Percentiles rank a stretch among this genome's conserved stretches.
phyloP scores from a whole-genome alignment of 2,113 vertebrate genomes.

The Myiozetetes cayanensis region DNA sequence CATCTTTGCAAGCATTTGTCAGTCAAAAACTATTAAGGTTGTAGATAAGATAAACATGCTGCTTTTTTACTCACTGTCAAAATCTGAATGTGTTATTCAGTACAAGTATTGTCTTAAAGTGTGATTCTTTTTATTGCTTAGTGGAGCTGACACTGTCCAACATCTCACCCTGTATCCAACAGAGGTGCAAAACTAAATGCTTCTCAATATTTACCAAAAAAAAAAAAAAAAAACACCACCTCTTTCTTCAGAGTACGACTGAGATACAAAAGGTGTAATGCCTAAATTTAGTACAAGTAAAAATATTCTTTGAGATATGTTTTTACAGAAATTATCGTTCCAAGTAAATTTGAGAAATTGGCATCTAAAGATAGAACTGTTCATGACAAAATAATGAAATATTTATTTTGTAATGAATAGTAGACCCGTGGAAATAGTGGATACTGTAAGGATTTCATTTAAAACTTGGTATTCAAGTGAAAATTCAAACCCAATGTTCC shows the following conservation, averaged over 20 bases:
- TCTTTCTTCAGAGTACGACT: background rate
- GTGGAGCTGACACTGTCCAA: background rate
- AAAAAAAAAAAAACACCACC: background rate
- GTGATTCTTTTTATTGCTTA: background rate
- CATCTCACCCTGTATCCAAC: background rate
- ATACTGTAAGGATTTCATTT: conserved; percentile 7
- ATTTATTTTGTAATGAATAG: background rate
- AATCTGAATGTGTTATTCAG: background rate
- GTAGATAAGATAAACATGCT: background rate
- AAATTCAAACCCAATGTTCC: conserved; percentile 48
- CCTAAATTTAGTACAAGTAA: background rate
- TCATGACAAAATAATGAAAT: background rate
- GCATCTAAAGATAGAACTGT: background rate
- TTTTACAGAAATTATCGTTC: background rate
- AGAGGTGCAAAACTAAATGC: background rate
- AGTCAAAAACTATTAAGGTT: background rate
- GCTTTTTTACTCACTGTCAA: background rate
- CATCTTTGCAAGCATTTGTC: background rate
- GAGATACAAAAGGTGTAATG: background rate
- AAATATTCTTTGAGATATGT: background rate
- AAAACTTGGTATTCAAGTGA: conserved; percentile 22
- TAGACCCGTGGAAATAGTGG: background rate
- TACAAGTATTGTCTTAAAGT: background rate
- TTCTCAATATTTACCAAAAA: background rate
- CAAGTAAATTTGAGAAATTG: background rate